Evolutionary conservation across 2,888 invertebrate genomes (phyloP).

Genomic region (Hoplodrina blanda): DNA sequence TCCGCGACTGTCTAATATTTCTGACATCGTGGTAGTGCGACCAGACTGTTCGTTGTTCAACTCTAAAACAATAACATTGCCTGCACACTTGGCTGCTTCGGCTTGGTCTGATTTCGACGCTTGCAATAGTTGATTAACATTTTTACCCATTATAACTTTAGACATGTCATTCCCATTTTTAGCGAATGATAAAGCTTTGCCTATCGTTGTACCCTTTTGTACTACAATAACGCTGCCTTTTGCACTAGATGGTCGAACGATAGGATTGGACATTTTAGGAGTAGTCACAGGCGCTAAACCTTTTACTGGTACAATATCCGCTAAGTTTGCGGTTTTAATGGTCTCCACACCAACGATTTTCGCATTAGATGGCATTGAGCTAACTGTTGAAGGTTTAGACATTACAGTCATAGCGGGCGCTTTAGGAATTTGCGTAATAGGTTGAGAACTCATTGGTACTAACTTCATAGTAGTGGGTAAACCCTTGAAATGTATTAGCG

Average conservation of each 20-base stretch:
- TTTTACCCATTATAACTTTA: constrained; percentile 89
- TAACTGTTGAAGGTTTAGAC: constrained; percentile 79
- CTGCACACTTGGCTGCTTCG: constrained; percentile 80
- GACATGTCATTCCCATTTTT: constrained; percentile 88
- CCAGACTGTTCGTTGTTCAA: constrained; percentile 87
- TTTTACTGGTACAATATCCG: constrained; percentile 87
- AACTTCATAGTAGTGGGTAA: constrained; percentile 87
- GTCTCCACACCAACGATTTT: constrained; percentile 78
- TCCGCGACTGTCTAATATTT: constrained; percentile 84
- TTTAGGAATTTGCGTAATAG: constrained; percentile 74
- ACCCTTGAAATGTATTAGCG: constrained; percentile 86
- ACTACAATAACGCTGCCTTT: constrained; percentile 92
- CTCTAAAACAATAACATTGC: constrained; percentile 88
- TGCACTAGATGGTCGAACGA: constrained; percentile 83
- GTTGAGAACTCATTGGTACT: constrained; percentile 85
- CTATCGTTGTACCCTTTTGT: constrained; percentile 90
- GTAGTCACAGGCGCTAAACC: constrained; percentile 81
- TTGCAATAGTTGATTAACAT: constrained; percentile 86
- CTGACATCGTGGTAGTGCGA: constrained; percentile 86
- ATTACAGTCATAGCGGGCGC: constrained; percentile 77
- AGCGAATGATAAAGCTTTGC: constrained; percentile 86
- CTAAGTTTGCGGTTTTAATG: constrained; percentile 86
- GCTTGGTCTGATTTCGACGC: constrained; percentile 82
- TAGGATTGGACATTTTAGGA: constrained; percentile 85
- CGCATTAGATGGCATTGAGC: constrained; percentile 73